Base-by-base conservation (phyloP, 2,113 vertebrate species). In the Gymnorhina tibicen region DNA sequence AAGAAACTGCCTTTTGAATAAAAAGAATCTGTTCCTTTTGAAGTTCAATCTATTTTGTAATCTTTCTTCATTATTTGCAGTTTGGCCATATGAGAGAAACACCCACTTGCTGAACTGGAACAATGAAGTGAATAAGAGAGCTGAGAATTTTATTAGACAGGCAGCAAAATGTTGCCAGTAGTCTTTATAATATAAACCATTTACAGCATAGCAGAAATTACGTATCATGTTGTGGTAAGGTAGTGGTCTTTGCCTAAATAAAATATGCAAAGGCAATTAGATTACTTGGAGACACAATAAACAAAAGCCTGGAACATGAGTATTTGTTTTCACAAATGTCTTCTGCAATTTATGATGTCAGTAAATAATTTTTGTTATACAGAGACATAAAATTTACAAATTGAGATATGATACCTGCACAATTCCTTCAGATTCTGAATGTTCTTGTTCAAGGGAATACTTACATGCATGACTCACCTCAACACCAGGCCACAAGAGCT, bases 61-160 rank as follows among this genome's bases (percentile, higher is more conserved):
- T 76, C 49, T 94, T 93, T 76, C 87, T 91, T 89, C 85, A 55
- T 82, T 94, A 73, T 94, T 91, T 95, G 53, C 81, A 82, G 74
- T 85, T 75, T 77, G 32, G 17, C n/a, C 16, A 0, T 64, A 41
- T 56, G 53, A 53, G 69, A 59, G 44, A 89, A 74, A 44, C 11
- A 87, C 9, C 26, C 1, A 3, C 44, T 91, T 76, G 37, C 74
- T 93, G 26, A 93, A 79, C 53, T 58, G 81, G 41, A 91, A 6
- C 42, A 91, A 35, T 55, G 70, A 87, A 79, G 30, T 39, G 44
- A 89, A 79, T 70, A 56, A 87, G 56, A 69, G 32, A 94, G 42
- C 44, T 82, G 52, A 59, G 35, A 83, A 58, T 79, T 92, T 37
- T 95, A 55, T 77, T 37, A 87, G 75, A 60, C 63, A 86, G 75